These are phyloP conservation scores for Boloria selene DNA, from an alignment of 2,888 invertebrate genomes.

Conservation along the genomic window DNA sequence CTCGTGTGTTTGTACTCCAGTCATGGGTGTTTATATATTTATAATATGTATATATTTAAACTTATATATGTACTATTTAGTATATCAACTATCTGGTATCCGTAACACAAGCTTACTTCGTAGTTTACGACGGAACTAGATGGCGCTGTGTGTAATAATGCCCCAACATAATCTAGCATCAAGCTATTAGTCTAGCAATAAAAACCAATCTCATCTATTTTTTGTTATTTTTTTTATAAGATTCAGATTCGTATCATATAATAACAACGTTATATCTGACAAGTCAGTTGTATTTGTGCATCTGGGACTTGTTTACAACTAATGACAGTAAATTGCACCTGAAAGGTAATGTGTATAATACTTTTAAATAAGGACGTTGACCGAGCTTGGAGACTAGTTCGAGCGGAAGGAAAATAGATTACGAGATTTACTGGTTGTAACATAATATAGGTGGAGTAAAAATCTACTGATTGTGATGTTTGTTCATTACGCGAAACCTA, in stretches of 20 bases:
- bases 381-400: slow-evolving; percentile 31
- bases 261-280: background rate
- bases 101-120: too few relatives aligned
- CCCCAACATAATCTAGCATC: too few relatives aligned
- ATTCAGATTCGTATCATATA: background rate
- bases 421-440: slow-evolving; percentile 37
- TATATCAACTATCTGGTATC: too few relatives aligned
- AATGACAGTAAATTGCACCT: slow-evolving; percentile 16
- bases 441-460: slow-evolving; percentile 26
- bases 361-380: slow-evolving; percentile 38
- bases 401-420: slow-evolving; percentile 39
- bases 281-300: slow-evolving; percentile 2
- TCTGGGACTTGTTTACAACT: slow-evolving; percentile 20
- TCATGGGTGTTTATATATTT: too few relatives aligned
- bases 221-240: too few relatives aligned
- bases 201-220: too few relatives aligned
- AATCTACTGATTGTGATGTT: slow-evolving; percentile 15
- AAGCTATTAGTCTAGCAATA: too few relatives aligned
- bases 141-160: too few relatives aligned
- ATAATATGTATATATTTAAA: too few relatives aligned
- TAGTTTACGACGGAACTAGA: too few relatives aligned
- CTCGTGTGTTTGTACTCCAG: too few relatives aligned
- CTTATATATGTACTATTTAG: too few relatives aligned
- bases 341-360: slow-evolving; percentile 29
- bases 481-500: slow-evolving; percentile 16